Evolutionary conservation across 2,797 vertebrate species (phyloP).

Genomic region (Artibeus jamaicensis): DNA sequence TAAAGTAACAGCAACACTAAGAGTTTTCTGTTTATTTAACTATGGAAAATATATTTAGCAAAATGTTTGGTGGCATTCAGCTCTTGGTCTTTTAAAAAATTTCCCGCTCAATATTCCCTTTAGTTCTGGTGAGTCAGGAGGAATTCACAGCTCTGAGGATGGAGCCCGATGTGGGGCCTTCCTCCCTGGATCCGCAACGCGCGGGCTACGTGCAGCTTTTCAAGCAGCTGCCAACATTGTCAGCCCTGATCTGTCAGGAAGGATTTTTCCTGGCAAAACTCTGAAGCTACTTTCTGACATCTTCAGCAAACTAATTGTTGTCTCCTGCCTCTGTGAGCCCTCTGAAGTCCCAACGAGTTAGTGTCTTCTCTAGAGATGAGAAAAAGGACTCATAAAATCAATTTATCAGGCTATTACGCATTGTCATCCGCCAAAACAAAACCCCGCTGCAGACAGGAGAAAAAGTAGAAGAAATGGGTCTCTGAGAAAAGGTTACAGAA

Average conservation of each 20-base stretch:
- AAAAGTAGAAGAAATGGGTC: constrained; percentile 89
- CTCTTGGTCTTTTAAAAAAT: not conserved
- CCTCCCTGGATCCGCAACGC: constrained; percentile 76
- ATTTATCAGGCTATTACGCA: constrained; percentile 91
- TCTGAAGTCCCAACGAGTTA: constrained; percentile 96
- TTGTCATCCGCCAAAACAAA: constrained; percentile 91
- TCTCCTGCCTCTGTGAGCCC: constrained; percentile 89
- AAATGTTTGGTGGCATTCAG: not conserved
- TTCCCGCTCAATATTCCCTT: not conserved
- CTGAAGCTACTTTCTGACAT: constrained; percentile 93
- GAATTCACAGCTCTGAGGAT: not conserved
- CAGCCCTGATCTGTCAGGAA: constrained; percentile 93
- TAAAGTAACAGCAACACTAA: constrained; percentile 16
- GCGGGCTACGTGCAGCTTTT: constrained; percentile 78
- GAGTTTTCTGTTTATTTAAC: constrained; percentile 24
- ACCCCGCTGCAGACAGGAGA: constrained; percentile 86
- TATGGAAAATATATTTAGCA: not conserved
- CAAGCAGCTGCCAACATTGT: constrained; percentile 90
- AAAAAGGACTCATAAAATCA: constrained; percentile 88
- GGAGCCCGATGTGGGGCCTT: constrained; percentile 77
- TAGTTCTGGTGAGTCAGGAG: constrained; percentile 7
- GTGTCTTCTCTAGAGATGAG: constrained; percentile 91
- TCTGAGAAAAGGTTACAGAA: constrained; percentile 91
- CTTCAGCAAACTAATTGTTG: constrained; percentile 97
- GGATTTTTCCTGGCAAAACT: constrained; percentile 93